Evolutionary conservation across 2,888 invertebrate genomes (phyloP).

Genomic region (Ecliptopera silaceata): DNA sequence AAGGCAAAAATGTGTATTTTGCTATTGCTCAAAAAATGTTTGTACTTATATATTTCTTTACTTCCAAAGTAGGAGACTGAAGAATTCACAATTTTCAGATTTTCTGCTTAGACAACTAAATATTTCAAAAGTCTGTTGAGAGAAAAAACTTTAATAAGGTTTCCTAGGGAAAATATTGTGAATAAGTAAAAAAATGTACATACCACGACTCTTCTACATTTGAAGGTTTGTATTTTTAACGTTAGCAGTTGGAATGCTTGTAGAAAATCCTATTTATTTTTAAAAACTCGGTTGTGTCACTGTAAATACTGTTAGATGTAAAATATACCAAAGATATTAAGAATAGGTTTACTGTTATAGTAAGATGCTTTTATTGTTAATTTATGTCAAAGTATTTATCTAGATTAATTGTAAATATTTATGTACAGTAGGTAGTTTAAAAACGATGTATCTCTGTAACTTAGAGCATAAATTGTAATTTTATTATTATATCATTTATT

Average conservation of each 20-base stretch:
- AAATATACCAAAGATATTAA: constrained; percentile 45
- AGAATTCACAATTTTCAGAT: constrained; percentile 19
- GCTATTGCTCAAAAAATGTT: constrained; percentile 34
- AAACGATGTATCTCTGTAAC: constrained; percentile 33
- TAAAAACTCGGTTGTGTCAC: constrained; percentile 70
- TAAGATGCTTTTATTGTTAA: constrained; percentile 63
- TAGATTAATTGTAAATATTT: constrained; percentile 53
- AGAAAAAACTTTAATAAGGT: constrained; percentile 20
- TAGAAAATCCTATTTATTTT: constrained; percentile 55
- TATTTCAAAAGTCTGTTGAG: constrained; percentile 20
- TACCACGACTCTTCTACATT: constrained; percentile 7
- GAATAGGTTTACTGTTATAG: constrained; percentile 41
- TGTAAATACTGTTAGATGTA: constrained; percentile 66
- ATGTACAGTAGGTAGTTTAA: constrained; percentile 30
- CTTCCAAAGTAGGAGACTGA: constrained; percentile 33
- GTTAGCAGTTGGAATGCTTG: constrained; percentile 45
- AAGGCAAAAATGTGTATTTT: constrained; percentile 24
- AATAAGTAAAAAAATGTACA: constrained; percentile 22
- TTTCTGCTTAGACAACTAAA: constrained; percentile 21
- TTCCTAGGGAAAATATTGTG: constrained; percentile 17
- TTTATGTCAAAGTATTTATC: constrained; percentile 53
- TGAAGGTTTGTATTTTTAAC: constrained; percentile 19
- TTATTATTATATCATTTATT: no score
- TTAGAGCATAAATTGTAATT: constrained; percentile 25
- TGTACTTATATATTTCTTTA: constrained; percentile 29